Evolutionary conservation across 2,113 vertebrate genomes (phyloP).

Genomic region (Brachyistius frenatus): DNA sequence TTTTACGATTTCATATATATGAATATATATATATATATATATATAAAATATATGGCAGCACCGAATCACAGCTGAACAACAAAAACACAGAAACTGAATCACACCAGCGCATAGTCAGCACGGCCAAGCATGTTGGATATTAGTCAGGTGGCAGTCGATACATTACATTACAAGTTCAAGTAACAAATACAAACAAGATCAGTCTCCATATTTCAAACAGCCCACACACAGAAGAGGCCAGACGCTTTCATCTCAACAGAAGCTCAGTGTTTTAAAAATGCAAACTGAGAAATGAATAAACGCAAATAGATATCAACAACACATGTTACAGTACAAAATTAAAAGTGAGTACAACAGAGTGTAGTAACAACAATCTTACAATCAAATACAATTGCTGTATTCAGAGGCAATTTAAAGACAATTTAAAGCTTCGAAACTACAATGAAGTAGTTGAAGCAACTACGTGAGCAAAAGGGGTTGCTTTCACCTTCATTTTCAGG

Average conservation of each 20-base stretch:
- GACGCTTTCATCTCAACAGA: constrained; percentile 22
- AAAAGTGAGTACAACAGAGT: background rate
- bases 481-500: too few relatives aligned
- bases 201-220: constrained; percentile 54
- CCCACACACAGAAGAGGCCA: constrained; percentile 43
- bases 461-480: too few relatives aligned
- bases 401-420: too few relatives aligned
- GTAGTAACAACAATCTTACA: background rate
- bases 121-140: constrained; percentile 13
- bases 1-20: background rate
- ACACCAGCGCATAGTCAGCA: constrained; percentile 30
- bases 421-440: too few relatives aligned
- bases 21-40: background rate
- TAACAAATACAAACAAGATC: constrained; percentile 48
- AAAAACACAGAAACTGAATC: constrained; percentile 21
- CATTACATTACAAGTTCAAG: constrained; percentile 38
- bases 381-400: too few relatives aligned
- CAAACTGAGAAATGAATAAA: background rate
- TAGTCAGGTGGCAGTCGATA: constrained; percentile 29
- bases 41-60: background rate
- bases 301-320: background rate
- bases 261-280: constrained; percentile 19
- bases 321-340: background rate
- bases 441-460: too few relatives aligned
- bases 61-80: background rate